A percentile compares a stretch with the other conserved stretches of the same genome.
Evolutionary conservation across 2,113 vertebrate genomes (phyloP).

Genomic region (Takifugu bimaculatus): DNA sequence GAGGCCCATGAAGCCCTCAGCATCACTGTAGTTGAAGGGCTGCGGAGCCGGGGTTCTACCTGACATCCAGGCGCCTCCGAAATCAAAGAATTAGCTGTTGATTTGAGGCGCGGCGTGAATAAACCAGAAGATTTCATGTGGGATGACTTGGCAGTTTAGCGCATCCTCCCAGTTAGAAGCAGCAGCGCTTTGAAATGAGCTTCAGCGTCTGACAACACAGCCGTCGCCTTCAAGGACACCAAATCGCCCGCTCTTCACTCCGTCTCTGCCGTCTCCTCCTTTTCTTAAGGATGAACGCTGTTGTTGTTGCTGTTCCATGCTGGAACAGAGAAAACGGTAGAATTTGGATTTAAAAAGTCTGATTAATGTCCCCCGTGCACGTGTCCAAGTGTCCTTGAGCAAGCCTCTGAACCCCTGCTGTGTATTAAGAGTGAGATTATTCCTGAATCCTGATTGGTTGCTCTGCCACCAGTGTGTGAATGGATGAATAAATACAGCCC

Average conservation of each 20-base stretch:
- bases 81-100: background rate
- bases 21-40: constrained; percentile 8
- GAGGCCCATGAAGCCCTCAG: background rate
- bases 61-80: no score
- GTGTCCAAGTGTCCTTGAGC: no score
- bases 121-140: background rate
- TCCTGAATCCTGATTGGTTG: background rate
- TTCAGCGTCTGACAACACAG: constrained; percentile 1
- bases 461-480: background rate
- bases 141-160: constrained; percentile 1
- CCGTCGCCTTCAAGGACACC: constrained; percentile 3
- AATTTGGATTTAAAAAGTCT: background rate
- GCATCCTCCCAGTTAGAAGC: constrained; percentile 2
- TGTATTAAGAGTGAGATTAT: background rate
- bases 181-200: constrained; percentile 3
- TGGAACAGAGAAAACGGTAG: background rate
- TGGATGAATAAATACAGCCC: background rate
- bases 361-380: no score
- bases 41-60: background rate
- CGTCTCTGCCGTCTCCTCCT: no score
- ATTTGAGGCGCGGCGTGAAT: background rate
- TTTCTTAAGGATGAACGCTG: background rate
- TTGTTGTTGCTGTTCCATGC: no score
- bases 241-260: constrained; percentile 4
- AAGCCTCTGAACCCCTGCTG: background rate